A percentile compares a stretch with the other conserved stretches of the same genome.
These are phyloP conservation scores for Nudaria mundana DNA, from an alignment of 2,888 invertebrate genomes.

Conservation along the genomic window DNA sequence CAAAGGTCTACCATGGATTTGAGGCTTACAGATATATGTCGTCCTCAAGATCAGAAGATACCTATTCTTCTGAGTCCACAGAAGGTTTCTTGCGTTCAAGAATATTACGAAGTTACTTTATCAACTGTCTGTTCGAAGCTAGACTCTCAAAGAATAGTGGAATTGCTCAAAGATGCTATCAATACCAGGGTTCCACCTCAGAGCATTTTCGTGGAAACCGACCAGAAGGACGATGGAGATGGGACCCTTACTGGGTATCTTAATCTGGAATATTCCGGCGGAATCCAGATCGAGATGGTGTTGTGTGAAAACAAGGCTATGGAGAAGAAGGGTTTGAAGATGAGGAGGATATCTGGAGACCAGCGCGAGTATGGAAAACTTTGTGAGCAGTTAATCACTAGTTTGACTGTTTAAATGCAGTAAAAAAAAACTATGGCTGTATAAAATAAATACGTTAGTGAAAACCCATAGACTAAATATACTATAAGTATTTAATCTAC, in stretches of 20 bases:
- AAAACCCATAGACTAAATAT: too few relatives aligned
- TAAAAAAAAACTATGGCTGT: too few relatives aligned
- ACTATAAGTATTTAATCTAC: too few relatives aligned
- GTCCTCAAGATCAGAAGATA: constrained; percentile 55
- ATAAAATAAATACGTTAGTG: too few relatives aligned
- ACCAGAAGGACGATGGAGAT: constrained; percentile 46
- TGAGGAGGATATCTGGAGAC: constrained; percentile 93
- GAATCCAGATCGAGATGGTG: constrained; percentile 92
- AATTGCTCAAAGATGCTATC: constrained; percentile 89
- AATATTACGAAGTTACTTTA: constrained; percentile 86
- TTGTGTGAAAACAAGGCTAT: constrained; percentile 87
- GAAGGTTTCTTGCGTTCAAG: constrained; percentile 63
- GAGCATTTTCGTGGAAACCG: constrained; percentile 74
- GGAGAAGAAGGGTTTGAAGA: constrained; percentile 90
- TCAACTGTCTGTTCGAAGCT: constrained; percentile 90
- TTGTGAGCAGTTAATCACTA: constrained; percentile 93
- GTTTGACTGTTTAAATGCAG: constrained; percentile 88
- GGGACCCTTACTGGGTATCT: constrained; percentile 76
- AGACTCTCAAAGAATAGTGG: constrained; percentile 89
- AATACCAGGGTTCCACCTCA: constrained; percentile 88
- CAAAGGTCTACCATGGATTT: constrained; percentile 73
- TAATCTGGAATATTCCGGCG: constrained; percentile 89
- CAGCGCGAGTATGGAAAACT: constrained; percentile 93
- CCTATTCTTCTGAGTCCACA: constrained; percentile 68
- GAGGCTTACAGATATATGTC: constrained; percentile 61